phyloP scores from a whole-genome alignment of 2,797 vertebrate genomes.

The Coccyzus lansbergi region DNA sequence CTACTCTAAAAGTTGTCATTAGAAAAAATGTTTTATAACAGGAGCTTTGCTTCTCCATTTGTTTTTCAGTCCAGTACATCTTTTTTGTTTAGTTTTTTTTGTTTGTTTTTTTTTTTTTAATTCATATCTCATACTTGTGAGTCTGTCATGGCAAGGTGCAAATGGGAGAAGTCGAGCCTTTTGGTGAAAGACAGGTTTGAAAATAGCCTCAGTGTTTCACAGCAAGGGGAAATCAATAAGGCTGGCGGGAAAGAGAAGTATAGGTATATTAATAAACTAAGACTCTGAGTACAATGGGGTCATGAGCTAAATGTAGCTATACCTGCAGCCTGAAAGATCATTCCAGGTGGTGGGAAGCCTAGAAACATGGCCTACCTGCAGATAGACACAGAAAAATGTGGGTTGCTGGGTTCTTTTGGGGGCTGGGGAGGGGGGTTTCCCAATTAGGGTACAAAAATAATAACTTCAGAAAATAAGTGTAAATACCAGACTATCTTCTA shows the following conservation, averaged over 20 bases:
- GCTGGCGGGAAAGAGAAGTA: not conserved
- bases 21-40: not conserved
- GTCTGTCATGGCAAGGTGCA: not conserved
- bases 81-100: too few relatives aligned
- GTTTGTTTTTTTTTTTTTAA: not conserved
- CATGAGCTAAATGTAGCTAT: conserved; percentile 33
- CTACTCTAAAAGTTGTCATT: not conserved
- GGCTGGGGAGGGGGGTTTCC: not conserved
- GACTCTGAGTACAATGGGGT: not conserved
- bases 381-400: not conserved
- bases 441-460: not conserved
- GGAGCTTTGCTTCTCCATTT: not conserved
- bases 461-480: not conserved
- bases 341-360: not conserved
- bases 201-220: conserved; percentile 43
- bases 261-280: conserved; percentile 36
- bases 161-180: conserved; percentile 30
- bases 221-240: conserved; percentile 46
- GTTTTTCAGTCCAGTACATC: not conserved
- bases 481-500: not conserved
- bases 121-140: not conserved
- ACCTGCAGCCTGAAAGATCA: conserved; percentile 11
- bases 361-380: conserved; percentile 22
- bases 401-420: not conserved
- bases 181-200: conserved; percentile 29